Evolutionary conservation across 2,797 vertebrate genomes (phyloP).

Genomic region (Notoglanidium macrostoma): DNA sequence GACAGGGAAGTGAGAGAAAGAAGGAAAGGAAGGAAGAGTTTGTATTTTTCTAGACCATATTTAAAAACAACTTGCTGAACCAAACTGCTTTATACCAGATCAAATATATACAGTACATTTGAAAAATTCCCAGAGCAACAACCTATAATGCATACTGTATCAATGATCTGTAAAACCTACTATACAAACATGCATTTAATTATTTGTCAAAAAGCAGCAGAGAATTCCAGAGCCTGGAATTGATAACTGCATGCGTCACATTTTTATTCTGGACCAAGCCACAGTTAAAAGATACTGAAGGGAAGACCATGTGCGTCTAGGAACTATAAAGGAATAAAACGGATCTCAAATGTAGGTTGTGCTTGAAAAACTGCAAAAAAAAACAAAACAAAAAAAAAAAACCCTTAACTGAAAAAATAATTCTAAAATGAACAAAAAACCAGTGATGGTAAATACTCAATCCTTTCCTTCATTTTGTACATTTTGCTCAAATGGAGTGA

Average conservation of each 20-base stretch:
- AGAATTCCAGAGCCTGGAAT: not conserved
- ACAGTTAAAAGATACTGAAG: not conserved
- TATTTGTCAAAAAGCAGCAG: not conserved
- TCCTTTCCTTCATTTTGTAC: not conserved
- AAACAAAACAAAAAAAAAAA: not conserved
- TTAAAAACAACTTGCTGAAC: not conserved
- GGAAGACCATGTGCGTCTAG: not conserved
- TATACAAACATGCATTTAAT: not conserved
- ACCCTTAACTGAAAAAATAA: not conserved
- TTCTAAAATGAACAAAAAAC: not conserved
- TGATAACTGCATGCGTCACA: not conserved
- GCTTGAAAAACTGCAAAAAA: not conserved
- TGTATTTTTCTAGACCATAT: not conserved
- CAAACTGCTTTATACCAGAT: not conserved
- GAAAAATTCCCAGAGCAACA: not conserved
- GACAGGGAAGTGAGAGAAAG: not conserved
- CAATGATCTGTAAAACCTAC: not conserved
- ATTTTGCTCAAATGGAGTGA: not conserved
- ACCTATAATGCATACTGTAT: not conserved
- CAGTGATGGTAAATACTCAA: not conserved
- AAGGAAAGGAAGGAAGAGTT: not conserved
- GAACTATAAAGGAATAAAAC: not conserved
- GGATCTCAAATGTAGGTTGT: not conserved
- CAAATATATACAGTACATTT: not conserved
- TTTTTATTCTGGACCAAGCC: not conserved